These are phyloP conservation scores for Micromys minutus DNA, from an alignment of 2,113 vertebrate species.

Conservation along the genomic window DNA sequence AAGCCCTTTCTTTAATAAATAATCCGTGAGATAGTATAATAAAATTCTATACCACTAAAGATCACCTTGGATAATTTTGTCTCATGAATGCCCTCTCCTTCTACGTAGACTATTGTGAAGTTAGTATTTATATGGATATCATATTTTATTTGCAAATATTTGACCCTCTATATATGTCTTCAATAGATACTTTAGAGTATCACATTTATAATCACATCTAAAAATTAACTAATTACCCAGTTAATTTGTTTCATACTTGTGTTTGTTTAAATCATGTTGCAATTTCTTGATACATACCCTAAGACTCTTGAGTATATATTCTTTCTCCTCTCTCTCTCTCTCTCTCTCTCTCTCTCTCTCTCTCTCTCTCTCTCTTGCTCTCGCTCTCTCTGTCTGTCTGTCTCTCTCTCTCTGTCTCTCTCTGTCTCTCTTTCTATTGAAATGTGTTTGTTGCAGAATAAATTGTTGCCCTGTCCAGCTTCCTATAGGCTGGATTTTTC, in stretches of 20 bases:
- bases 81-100: background rate
- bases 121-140: conserved; percentile 8
- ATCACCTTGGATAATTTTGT: background rate
- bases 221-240: background rate
- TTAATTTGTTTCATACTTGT: background rate
- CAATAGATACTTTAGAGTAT: background rate
- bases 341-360: background rate
- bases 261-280: background rate
- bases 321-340: background rate
- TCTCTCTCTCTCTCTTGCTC: background rate
- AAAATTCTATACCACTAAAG: background rate
- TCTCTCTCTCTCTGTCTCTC: background rate
- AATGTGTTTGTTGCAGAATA: background rate
- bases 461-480: background rate
- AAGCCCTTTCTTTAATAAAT: background rate
- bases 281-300: background rate
- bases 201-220: background rate
- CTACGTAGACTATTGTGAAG: conserved; percentile 31
- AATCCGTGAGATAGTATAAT: background rate
- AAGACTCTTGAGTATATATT: background rate
- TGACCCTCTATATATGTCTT: background rate
- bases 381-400: too few species aligned
- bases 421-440: background rate
- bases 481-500: background rate
- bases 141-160: background rate